Conservation (phyloP, 2,888 invertebrate species). For the Acronicta alni region DNA sequence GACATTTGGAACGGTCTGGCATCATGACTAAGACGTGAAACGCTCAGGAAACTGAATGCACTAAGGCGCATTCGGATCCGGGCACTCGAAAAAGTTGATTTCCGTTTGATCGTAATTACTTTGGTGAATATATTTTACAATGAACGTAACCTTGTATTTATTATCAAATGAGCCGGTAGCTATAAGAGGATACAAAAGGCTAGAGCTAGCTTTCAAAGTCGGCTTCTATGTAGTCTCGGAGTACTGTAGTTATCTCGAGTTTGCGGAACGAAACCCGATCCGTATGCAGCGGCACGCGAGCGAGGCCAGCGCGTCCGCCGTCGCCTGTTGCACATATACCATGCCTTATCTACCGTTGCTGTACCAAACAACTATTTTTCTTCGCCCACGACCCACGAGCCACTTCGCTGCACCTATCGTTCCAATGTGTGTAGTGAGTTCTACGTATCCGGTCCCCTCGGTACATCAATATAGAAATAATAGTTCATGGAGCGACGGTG, state of each 20-base stretch:
- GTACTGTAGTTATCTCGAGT: conserved; percentile 82
- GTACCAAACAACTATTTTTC: conserved; percentile 53
- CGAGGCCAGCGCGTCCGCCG: conserved; percentile 75
- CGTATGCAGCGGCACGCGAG: conserved; percentile 78
- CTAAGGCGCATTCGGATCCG: too few relatives aligned
- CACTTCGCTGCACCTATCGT: conserved; percentile 58
- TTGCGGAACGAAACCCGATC: conserved; percentile 88
- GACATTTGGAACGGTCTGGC: conserved; percentile 64
- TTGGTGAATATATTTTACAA: conserved; percentile 65
- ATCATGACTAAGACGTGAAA: conserved; percentile 74
- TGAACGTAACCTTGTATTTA: conserved; percentile 76
- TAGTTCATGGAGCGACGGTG: conserved; percentile 42
- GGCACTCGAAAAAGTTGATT: too few relatives aligned
- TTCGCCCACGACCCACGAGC: conserved; percentile 47
- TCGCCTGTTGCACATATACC: conserved; percentile 51
- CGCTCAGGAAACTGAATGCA: conserved; percentile 67
- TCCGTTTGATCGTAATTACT: too few relatives aligned
- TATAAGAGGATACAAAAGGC: conserved; percentile 79
- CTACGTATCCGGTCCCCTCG: conserved; percentile 35
- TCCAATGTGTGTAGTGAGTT: conserved; percentile 52
- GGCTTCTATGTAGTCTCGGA: conserved; percentile 73
- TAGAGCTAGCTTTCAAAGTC: conserved; percentile 76
- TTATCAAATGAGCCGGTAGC: conserved; percentile 75
- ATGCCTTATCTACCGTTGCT: conserved; percentile 45
- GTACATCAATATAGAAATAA: conserved; percentile 51